phyloP scores from a whole-genome alignment of 2,888 invertebrate genomes.

The Acrocera orbiculus region DNA sequence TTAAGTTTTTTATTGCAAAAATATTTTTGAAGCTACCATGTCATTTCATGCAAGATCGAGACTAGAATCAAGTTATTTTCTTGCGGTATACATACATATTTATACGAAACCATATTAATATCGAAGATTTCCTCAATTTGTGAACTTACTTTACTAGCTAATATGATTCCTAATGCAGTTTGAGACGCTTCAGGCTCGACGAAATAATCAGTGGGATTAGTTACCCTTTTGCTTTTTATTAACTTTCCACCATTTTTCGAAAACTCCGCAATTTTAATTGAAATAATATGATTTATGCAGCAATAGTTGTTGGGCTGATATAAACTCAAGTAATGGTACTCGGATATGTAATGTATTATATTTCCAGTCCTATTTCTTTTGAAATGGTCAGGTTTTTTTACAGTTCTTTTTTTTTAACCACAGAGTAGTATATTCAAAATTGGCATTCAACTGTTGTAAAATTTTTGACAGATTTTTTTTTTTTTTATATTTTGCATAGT shows the following conservation, averaged over 20 bases:
- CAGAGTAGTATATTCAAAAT: no score
- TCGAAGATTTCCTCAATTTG: neutral
- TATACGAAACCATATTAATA: neutral
- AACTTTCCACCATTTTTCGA: neutral
- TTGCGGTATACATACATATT: neutral
- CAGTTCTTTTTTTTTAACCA: no score
- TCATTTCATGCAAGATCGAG: neutral
- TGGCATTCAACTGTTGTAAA: no score
- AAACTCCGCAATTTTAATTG: constrained; percentile 5
- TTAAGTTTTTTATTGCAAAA: no score
- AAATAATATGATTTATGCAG: constrained; percentile 3
- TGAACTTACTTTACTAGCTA: neutral
- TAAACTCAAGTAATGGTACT: constrained; percentile 2
- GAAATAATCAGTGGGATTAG: neutral
- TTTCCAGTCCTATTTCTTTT: no score
- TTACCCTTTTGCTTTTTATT: neutral
- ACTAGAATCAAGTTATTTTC: neutral
- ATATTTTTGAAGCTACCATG: no score
- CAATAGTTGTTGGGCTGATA: constrained; percentile 4
- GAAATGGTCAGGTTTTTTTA: no score
- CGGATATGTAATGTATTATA: no score
- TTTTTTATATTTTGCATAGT: no score
- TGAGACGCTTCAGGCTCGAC: neutral
- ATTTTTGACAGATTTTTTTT: no score
- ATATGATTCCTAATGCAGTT: neutral